Evolutionary conservation across 2,113 vertebrate genomes (phyloP).

Genomic region (Paraplagusia blochii): DNA sequence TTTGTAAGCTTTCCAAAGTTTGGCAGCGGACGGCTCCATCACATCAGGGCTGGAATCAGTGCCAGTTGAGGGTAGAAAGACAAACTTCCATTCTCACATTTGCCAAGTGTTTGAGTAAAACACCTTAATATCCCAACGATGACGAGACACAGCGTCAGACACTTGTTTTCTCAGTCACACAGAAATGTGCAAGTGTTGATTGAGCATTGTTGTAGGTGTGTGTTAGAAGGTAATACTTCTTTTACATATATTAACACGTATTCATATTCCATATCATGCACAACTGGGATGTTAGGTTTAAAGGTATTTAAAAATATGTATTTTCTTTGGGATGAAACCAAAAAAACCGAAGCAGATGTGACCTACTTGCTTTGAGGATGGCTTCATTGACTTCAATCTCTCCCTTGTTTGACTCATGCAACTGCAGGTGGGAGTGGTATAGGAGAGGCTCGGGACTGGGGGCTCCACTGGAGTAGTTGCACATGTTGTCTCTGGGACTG

Average conservation of each 20-base stretch:
- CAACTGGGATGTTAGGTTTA: background rate
- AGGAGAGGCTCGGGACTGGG: slow-evolving; percentile 48
- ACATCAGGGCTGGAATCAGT: background rate
- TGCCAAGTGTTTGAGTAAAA: background rate
- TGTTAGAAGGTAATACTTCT: background rate
- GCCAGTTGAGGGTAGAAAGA: background rate
- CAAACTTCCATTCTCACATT: no score
- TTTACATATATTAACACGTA: background rate
- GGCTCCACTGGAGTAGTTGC: slow-evolving; percentile 74
- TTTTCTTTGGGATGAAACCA: background rate
- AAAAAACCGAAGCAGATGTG: background rate
- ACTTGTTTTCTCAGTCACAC: slow-evolving; percentile 21
- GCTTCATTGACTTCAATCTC: slow-evolving; percentile 93
- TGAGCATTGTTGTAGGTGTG: slow-evolving; percentile 17
- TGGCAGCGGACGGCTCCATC: background rate
- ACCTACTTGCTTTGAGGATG: slow-evolving; percentile 86
- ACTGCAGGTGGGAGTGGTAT: slow-evolving; percentile 74
- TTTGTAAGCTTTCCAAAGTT: no score
- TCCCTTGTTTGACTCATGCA: slow-evolving; percentile 75
- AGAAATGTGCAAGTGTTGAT: slow-evolving; percentile 47
- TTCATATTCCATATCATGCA: background rate
- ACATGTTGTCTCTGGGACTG: slow-evolving; percentile 67
- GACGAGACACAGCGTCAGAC: background rate
- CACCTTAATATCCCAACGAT: background rate
- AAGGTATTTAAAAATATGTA: no score